Percentiles rank a stretch among this genome's conserved stretches.
These are phyloP conservation scores for Helostoma temminkii DNA, from an alignment of 2,797 vertebrate species.

Conservation along the genomic window DNA sequence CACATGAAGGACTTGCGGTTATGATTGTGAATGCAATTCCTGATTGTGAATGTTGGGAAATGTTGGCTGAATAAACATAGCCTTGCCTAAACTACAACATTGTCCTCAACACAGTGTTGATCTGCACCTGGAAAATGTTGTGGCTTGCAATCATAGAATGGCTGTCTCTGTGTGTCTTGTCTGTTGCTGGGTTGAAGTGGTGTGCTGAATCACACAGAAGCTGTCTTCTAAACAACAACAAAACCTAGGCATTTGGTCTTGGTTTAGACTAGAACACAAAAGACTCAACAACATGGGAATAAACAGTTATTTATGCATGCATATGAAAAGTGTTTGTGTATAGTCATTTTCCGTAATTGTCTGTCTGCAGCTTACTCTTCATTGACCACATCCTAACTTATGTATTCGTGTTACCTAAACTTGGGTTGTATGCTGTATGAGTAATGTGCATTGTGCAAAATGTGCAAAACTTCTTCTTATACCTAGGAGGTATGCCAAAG, in stretches of 20 bases:
- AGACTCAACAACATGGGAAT: constrained; percentile 76
- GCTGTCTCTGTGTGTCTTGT: constrained; percentile 71
- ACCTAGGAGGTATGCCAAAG: constrained; percentile 1
- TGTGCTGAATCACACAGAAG: constrained; percentile 69
- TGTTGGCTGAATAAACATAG: constrained; percentile 53
- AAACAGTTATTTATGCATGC: constrained; percentile 74
- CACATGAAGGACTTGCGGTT: constrained; percentile 11
- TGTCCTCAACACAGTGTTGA: constrained; percentile 46
- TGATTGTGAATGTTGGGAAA: constrained; percentile 42
- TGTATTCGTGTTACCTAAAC: constrained; percentile 46
- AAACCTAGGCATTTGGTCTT: constrained; percentile 67
- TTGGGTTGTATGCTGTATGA: constrained; percentile 43
- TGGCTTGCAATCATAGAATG: constrained; percentile 73
- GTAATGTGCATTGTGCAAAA: constrained; percentile 47
- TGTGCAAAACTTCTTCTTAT: constrained; percentile 63
- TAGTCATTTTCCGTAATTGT: constrained; percentile 64
- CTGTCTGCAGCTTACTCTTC: constrained; percentile 57
- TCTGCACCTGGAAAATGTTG: constrained; percentile 72
- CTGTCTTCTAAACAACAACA: constrained; percentile 58
- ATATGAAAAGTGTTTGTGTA: constrained; percentile 74
- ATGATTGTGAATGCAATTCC: constrained; percentile 30
- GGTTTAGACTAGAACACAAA: constrained; percentile 79
- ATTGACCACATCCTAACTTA: constrained; percentile 67
- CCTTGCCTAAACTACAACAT: constrained; percentile 60
- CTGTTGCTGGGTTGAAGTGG: constrained; percentile 65